Base-by-base conservation (phyloP, 2,888 invertebrate species). In the Branchipolynoe longqiensis region DNA sequence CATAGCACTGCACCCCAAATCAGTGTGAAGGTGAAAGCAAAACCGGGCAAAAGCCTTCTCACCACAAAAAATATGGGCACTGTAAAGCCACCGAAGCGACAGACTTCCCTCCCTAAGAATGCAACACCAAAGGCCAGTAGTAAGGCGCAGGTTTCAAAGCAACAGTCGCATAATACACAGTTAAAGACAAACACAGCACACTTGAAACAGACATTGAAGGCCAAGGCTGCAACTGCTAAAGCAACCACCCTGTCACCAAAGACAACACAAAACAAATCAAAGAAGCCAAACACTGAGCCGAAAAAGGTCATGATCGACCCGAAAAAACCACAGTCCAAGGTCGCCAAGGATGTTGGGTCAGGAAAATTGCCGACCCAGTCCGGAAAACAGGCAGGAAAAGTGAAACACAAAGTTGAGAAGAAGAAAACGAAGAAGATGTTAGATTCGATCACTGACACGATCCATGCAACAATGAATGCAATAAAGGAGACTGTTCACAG, bases 391-490 rank as follows among this genome's bases (percentile, higher is more conserved):
- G 12, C 58, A 14, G 58, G n/a, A 4, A 58, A 58, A n/a, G 4
- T 25, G 58, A 48, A 48, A 48, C 48, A 58, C 58, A 14, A 58
- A 48, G 18, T 12, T 12, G 48, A 48, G 48, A 12, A 48, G 12
- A 69, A 69, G 69, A 78, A 41, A 41, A 48, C 41, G 78, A 78
- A 78, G 48, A 41, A 41, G 78, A 41, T 78, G 48, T 1, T 78
- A 6, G 78, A 78, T n/a, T 6, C 41, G 6, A 78, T 78, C 1
- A 78, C 41, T 28, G 78, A 78, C 48, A 78, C 41, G 18, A 78
- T 78, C 78, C 78, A 78, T 3, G 78, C 78, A 41, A 78, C 78
- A 6, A 48, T 78, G 8, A 8, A 8, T 14, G 78, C 78, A 12
- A 78, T 78, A 22, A 78, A 78, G 28, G 54, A 78, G 1, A 78